Evolutionary conservation across 2,797 vertebrate species (phyloP).

Genomic region (Sebastes nivosus): DNA sequence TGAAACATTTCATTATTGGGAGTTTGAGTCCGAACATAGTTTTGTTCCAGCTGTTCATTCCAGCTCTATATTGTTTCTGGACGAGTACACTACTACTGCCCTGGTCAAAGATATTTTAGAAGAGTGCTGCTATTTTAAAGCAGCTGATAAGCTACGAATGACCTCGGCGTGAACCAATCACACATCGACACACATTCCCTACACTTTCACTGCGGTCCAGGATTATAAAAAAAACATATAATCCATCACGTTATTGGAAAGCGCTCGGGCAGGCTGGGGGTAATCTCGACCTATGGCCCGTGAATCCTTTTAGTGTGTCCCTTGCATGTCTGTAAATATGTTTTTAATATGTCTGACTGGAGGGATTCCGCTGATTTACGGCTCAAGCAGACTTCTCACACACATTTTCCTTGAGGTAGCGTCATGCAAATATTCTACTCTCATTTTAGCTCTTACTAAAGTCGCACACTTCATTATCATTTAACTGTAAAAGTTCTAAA

Average conservation of each 20-base stretch:
- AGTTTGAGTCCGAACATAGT: not conserved
- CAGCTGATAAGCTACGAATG: constrained; percentile 24
- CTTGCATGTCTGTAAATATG: constrained; percentile 33
- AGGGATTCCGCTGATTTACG: constrained; percentile 40
- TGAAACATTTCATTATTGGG: not conserved
- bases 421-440: constrained; percentile 9
- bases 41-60: not conserved
- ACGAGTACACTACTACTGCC: not conserved
- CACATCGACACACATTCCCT: constrained; percentile 54
- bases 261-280: constrained; percentile 18
- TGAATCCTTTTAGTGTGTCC: constrained; percentile 37
- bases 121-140: constrained; percentile 30
- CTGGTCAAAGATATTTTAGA: constrained; percentile 22
- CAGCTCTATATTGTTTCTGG: not conserved
- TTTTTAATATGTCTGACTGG: constrained; percentile 59
- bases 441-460: not conserved
- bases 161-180: constrained; percentile 40
- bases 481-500: not conserved
- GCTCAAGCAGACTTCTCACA: constrained; percentile 31
- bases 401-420: not conserved
- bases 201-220: constrained; percentile 19
- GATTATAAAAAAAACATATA: constrained; percentile 52
- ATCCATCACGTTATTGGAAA: constrained; percentile 61
- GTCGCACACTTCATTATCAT: not conserved
- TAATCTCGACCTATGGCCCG: constrained; percentile 47